These are phyloP conservation scores for Heliangelus exortis DNA, from an alignment of 2,797 vertebrate genomes.

Conservation along the genomic window DNA sequence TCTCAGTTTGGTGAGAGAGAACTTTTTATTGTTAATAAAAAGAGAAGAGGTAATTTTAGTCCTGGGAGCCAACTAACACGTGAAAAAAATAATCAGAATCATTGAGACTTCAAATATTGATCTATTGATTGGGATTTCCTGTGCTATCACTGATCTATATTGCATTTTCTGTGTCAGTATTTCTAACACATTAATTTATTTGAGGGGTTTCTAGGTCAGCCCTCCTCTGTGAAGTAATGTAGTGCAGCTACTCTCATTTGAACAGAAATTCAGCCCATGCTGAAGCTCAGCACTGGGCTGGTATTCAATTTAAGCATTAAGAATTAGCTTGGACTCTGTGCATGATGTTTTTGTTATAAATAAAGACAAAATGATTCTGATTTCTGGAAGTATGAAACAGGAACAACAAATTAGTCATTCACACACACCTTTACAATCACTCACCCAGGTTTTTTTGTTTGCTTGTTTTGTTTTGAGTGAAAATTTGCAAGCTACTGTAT, in stretches of 20 bases:
- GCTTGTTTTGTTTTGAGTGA: neutral
- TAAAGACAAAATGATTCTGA: neutral
- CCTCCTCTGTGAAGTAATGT: neutral
- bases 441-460: neutral
- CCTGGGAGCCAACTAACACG: neutral
- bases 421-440: neutral
- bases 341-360: neutral
- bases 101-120: neutral
- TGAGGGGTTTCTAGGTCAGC: neutral
- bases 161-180: neutral
- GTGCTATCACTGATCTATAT: neutral
- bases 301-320: neutral
- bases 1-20: neutral
- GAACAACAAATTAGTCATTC: neutral
- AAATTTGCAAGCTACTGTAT: neutral
- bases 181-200: neutral
- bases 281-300: neutral
- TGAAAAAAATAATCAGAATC: neutral
- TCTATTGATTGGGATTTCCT: neutral
- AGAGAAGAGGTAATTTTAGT: neutral
- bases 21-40: neutral
- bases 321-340: neutral
- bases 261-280: neutral
- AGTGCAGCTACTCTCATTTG: neutral
- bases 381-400: neutral